Conservation (phyloP, 2,888 invertebrate genomes). For the Ophraella communa region DNA sequence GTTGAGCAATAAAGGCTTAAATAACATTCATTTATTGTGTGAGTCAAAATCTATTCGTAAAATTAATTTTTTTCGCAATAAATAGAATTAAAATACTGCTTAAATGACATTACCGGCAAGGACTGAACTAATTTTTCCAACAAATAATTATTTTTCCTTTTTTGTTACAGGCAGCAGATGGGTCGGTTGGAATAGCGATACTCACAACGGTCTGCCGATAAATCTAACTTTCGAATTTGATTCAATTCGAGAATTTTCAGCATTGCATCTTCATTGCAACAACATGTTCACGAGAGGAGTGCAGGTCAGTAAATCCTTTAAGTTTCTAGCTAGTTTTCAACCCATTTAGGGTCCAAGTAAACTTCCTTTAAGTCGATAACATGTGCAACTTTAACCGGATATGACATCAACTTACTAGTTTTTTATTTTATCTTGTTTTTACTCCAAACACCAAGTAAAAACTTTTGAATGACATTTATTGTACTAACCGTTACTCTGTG, state of each 20-base stretch:
- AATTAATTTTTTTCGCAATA: too few species aligned
- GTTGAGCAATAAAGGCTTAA: too few species aligned
- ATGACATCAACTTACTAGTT: slow-evolving; percentile 13
- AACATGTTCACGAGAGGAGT: slow-evolving; percentile 83
- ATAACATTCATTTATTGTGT: too few species aligned
- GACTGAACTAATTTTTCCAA: background rate
- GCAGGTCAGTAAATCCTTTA: slow-evolving; percentile 64
- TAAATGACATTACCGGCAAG: too few species aligned
- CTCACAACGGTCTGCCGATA: slow-evolving; percentile 66
- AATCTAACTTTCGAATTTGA: slow-evolving; percentile 85
- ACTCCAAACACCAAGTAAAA: too few species aligned
- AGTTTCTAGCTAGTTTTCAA: background rate
- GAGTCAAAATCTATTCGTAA: too few species aligned
- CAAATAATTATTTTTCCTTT: background rate
- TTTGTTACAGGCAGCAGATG: slow-evolving; percentile 69
- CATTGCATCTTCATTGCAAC: slow-evolving; percentile 76
- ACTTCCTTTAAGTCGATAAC: slow-evolving; percentile 18
- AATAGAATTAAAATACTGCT: too few species aligned
- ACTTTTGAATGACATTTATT: too few species aligned
- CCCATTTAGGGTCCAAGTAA: background rate
- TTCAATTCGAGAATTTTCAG: slow-evolving; percentile 74
- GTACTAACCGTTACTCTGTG: too few species aligned
- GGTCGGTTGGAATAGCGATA: slow-evolving; percentile 86
- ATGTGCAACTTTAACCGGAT: slow-evolving; percentile 23
- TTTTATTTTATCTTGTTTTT: slow-evolving; percentile 23